Evolutionary conservation across 2,888 invertebrate species (phyloP).

Genomic region (Hecatera dysodea): DNA sequence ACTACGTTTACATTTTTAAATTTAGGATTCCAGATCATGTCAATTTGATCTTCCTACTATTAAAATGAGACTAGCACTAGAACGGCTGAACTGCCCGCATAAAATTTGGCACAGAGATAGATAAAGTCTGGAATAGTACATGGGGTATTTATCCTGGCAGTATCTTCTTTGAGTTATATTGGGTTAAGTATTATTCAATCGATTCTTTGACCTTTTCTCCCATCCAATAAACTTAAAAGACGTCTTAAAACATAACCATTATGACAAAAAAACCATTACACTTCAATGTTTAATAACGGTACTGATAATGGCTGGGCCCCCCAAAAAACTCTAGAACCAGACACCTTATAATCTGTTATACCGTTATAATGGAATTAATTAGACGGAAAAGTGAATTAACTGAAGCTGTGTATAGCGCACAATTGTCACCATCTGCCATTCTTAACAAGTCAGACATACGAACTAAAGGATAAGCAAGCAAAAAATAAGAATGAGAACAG

Average conservation of each 20-base stretch:
- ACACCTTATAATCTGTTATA: conserved; percentile 75
- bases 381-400: conserved; percentile 83
- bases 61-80: no score
- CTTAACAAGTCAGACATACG: conserved; percentile 68
- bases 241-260: conserved; percentile 3
- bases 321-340: conserved; percentile 68
- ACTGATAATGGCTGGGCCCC: conserved; percentile 34
- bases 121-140: no score
- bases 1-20: background rate
- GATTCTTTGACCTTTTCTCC: background rate
- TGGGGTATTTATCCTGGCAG: no score
- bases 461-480: conserved; percentile 11
- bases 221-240: background rate
- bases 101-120: no score
- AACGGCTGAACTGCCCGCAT: no score
- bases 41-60: no score
- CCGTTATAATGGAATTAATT: conserved; percentile 82
- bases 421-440: conserved; percentile 83
- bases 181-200: background rate
- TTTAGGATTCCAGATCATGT: background rate
- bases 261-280: conserved; percentile 24
- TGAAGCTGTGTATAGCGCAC: conserved; percentile 76
- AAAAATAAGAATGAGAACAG: no score
- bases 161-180: background rate
- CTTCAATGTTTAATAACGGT: conserved; percentile 34